These are phyloP conservation scores for Salvator merianae DNA, from an alignment of 2,113 vertebrate genomes.

Conservation along the genomic window DNA sequence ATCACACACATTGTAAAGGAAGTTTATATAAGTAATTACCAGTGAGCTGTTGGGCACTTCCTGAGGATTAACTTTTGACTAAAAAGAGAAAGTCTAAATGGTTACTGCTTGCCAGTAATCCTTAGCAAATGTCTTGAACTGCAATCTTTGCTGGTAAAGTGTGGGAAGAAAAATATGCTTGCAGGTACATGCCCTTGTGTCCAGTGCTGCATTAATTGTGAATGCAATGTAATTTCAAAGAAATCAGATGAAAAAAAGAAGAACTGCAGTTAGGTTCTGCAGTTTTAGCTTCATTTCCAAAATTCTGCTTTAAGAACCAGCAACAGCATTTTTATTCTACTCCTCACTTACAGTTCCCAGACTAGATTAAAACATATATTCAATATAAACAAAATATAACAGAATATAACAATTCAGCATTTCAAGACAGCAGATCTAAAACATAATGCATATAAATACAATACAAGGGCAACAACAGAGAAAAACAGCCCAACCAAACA, in stretches of 20 bases:
- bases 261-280: neutral
- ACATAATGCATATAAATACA: no score
- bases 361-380: no score
- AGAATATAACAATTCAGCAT: no score
- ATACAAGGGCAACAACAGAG: no score
- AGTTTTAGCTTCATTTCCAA: neutral
- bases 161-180: neutral
- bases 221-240: neutral
- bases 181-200: fast-evolving
- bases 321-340: no score
- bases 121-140: neutral
- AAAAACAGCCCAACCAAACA: no score
- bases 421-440: no score
- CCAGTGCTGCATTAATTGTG: neutral
- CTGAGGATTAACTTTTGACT: conserved; percentile 28
- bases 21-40: conserved; percentile 58
- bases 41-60: conserved; percentile 44
- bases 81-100: neutral
- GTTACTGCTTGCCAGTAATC: neutral
- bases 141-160: fast-evolving
- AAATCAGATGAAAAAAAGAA: neutral
- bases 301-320: neutral
- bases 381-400: no score
- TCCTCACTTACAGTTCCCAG: no score
- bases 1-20: conserved; percentile 35